Base-by-base conservation (phyloP, 2,797 vertebrate genomes). In the Podargus strigoides region DNA sequence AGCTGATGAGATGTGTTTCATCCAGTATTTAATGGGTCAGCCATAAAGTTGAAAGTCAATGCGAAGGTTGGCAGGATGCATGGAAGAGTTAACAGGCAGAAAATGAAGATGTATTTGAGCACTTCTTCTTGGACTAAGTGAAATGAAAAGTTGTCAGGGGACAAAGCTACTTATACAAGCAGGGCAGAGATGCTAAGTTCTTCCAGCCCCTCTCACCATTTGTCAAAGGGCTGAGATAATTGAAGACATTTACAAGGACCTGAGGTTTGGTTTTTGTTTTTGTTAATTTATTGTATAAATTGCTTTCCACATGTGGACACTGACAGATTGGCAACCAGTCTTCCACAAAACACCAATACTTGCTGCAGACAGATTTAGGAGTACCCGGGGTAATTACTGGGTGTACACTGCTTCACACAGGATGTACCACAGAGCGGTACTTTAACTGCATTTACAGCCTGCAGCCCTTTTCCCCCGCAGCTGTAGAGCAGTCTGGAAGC, bases 1-100 rank as follows among this genome's bases (percentile, higher is more conserved):
- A 89, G 74, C 58, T 92, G 93, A 95, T 97, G 93, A 96, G 85
- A 94, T 85, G 49, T 30, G 78, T 94, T 87, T 96, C 92, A 95
- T 56, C 92, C 91, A 74, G 46, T 92, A 88, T 92, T 95, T 95
- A 96, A 95, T 79, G 93, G 91, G 90, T 90, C 90, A 77, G 44
- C 49, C 90, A 95, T 85, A 46, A 72, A 89, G 89, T 1, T 93
- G 80, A 95, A 87, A 80, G 72, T 56, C 94, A 88, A 92, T 69
- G 46, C 67, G 94, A 58, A 86, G 66, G 70, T 32, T 91, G 95
- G 67, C 70, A 94, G 80, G 63, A 87, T 7, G n/a, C 37, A 63
- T 3, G 80, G 55, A 94, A 94, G 93, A 96, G 95, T 95, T 94
- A 96, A 96, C 67, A 82, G 49, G 63, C 63, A 90, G 85, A 91